These are phyloP conservation scores for Pampusana beccarii DNA, from an alignment of 2,113 vertebrate species.

Conservation along the genomic window DNA sequence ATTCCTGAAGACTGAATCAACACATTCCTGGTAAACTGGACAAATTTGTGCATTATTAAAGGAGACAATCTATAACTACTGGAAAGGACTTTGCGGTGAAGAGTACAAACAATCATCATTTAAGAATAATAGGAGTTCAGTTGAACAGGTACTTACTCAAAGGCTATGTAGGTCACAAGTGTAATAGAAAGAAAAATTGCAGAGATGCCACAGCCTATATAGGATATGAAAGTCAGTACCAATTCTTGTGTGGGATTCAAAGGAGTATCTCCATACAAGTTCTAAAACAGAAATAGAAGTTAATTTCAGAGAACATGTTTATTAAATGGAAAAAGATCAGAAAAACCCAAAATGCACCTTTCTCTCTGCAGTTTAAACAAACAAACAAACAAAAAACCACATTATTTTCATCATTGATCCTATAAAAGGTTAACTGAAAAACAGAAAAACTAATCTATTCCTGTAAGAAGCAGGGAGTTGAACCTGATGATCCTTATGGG, in stretches of 20 bases:
- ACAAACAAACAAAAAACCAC: not conserved
- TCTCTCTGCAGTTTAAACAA: not conserved
- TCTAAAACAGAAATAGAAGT: conserved; percentile 74
- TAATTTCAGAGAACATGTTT: not conserved
- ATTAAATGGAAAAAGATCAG: not conserved
- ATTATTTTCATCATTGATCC: not conserved
- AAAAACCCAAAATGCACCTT: not conserved
- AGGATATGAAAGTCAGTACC: conserved; percentile 91
- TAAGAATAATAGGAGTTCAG: not conserved
- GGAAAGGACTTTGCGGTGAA: not conserved
- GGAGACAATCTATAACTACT: not conserved
- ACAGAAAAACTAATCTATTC: not conserved
- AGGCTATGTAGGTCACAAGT: conserved; percentile 89
- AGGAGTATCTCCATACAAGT: conserved; percentile 77
- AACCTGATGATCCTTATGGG: not conserved
- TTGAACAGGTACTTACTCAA: conserved; percentile 84
- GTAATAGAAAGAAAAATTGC: conserved; percentile 90
- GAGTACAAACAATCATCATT: not conserved
- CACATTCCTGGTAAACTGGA: not conserved
- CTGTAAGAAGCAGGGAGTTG: not conserved
- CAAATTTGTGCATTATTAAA: not conserved
- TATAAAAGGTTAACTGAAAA: not conserved
- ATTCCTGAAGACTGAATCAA: not conserved
- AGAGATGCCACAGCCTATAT: conserved; percentile 93
- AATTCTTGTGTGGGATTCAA: conserved; percentile 69